Evolutionary conservation across 92 coral and sea anemone genomes (phyloP).

Genomic region (Actinostola sp.): DNA sequence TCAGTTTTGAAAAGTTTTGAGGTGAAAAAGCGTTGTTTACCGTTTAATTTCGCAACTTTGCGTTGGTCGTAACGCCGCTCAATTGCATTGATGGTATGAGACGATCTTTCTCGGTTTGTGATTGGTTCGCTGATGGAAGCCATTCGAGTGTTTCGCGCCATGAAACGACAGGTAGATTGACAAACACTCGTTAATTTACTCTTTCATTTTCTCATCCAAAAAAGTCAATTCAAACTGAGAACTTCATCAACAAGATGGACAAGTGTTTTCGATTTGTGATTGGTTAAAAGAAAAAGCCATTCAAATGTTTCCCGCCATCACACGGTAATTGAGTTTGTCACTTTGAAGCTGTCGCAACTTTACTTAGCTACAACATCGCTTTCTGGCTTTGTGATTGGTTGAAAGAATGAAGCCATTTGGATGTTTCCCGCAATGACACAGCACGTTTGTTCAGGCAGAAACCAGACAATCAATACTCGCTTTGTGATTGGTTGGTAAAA

Average conservation of each 20-base stretch:
- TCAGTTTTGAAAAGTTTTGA: too few relatives aligned
- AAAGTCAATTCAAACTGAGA: too few relatives aligned
- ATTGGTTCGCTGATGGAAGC: background rate
- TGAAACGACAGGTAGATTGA: background rate
- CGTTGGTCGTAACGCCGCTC: background rate
- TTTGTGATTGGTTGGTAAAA: too few relatives aligned
- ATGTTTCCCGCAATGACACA: background rate
- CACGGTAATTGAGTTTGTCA: background rate
- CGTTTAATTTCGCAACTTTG: background rate
- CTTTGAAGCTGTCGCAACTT: too few relatives aligned
- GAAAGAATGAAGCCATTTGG: background rate
- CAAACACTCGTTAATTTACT: background rate
- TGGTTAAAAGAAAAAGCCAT: background rate
- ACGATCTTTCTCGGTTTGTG: background rate
- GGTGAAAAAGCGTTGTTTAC: too few relatives aligned
- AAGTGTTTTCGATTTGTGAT: background rate
- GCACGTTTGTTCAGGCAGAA: background rate
- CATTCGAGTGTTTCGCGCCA: background rate
- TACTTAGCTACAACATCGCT: background rate
- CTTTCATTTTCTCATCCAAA: too few relatives aligned
- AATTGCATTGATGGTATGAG: background rate
- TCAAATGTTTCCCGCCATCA: background rate
- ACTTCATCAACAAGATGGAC: too few relatives aligned
- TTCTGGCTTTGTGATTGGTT: constrained; percentile 2
- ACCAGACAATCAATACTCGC: too few relatives aligned